phyloP scores from a whole-genome alignment of 2,888 invertebrate species.

The Tanytarsus gracilentus region DNA sequence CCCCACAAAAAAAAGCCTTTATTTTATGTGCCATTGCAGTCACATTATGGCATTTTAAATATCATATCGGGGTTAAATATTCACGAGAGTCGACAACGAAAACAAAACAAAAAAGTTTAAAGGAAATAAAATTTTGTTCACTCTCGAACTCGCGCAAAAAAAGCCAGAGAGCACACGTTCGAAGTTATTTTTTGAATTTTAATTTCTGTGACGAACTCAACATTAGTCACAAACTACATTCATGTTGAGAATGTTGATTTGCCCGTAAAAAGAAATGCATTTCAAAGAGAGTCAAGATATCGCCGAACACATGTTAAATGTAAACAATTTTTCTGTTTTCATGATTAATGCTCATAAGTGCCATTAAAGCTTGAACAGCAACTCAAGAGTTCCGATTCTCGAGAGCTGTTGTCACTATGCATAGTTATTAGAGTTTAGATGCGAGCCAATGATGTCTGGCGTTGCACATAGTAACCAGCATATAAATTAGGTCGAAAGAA shows the following conservation, averaged over 20 bases:
- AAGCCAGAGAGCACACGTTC: not conserved
- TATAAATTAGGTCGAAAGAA: not conserved
- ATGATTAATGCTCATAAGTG: conserved; percentile 3
- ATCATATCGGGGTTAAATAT: not conserved
- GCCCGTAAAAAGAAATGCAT: no score
- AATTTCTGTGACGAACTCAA: not conserved
- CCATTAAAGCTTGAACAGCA: conserved; percentile 4
- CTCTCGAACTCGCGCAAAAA: no score
- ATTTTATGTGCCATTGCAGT: not conserved
- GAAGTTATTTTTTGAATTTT: not conserved
- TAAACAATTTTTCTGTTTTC: not conserved
- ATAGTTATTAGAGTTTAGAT: no score
- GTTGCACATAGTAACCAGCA: no score
- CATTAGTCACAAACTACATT: no score
- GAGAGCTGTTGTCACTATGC: not conserved
- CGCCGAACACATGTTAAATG: no score
- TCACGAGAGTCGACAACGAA: no score
- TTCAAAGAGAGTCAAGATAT: no score
- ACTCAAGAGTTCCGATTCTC: not conserved
- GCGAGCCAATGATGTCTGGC: no score
- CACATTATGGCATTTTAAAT: not conserved
- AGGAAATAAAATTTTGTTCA: no score
- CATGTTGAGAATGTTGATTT: no score
- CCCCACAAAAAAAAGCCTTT: not conserved
- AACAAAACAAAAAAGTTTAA: no score